Base-by-base conservation (phyloP, 2,888 invertebrate species). In the Nomada hirtipes region DNA sequence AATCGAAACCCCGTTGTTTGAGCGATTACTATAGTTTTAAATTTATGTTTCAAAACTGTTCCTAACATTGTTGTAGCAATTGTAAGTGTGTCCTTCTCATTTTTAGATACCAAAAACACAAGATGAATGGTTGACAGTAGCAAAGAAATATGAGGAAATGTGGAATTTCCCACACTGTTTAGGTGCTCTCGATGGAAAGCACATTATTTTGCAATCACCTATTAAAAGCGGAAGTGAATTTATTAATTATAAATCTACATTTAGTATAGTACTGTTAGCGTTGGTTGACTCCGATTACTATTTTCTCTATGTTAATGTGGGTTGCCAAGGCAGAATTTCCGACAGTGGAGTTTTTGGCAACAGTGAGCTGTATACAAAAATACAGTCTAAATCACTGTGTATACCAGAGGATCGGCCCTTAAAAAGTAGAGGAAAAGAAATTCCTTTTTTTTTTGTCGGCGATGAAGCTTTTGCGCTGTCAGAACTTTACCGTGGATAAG, bases 251-350 rank as follows among this genome's bases (percentile, higher is more conserved):
- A 93, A 93, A 89, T 77, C 55, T 0, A 79, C 80, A 79, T 91
- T 91, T 76, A 92, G 91, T 83, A 89, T 92, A 59, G 92, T 94
- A 3, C 82, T 94, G 61, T 84, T 93, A 68, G 93, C 91, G 2
- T 11, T 50, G 2, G 50, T 50, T 50, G 50, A 50, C 4, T 3
- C 50, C 10, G 50, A 50, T 18, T 50, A 50, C 0, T 15, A 50
- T 50, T 50, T 50, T 15, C 2, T 50, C 0, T 50, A 50, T 50
- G 50, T 50, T 2, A 4, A 50, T 84, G 86, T 44, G 26, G 2
- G 26, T 26, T 26, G 26, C 26, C 91, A 91, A 83, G 91, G 93
- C 15, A 73, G 89, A 76, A 89, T 91, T 64, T 90, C 87, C 53
- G 92, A 93, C 83, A 90, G 91, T 52, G 92, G 90, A 23, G 85